Percentiles rank a stretch among this genome's conserved stretches.
Evolutionary conservation across 2,888 invertebrate species (phyloP).

Genomic region (Cerastoderma edule): DNA sequence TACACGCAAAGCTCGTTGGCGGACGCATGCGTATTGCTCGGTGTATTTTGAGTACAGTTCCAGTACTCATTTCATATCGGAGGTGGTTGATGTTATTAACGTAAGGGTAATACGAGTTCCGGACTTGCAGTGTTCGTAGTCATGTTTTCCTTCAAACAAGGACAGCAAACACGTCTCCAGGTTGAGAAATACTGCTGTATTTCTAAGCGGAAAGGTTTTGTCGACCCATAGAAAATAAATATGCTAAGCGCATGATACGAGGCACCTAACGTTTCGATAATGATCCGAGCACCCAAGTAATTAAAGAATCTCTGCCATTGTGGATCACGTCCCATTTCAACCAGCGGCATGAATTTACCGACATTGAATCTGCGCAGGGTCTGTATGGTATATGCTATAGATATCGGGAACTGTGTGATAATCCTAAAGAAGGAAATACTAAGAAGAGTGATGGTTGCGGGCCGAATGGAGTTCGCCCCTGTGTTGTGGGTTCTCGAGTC

Average conservation of each 20-base stretch:
- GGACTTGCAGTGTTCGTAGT: conserved; percentile 7
- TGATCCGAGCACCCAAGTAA: conserved; percentile 73
- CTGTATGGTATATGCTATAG: conserved; percentile 54
- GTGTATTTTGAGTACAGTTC: too few relatives aligned
- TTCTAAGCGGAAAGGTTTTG: conserved; percentile 69
- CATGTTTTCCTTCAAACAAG: not conserved
- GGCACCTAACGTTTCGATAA: conserved; percentile 78
- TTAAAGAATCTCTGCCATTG: conserved; percentile 76
- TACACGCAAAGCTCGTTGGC: too few relatives aligned
- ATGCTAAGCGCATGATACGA: conserved; percentile 81
- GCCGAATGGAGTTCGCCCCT: conserved; percentile 28
- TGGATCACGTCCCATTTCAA: conserved; percentile 68
- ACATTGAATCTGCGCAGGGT: conserved; percentile 32
- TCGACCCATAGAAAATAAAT: conserved; percentile 74
- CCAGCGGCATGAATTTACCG: conserved; percentile 58
- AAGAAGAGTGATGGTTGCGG: conserved; percentile 47
- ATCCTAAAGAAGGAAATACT: conserved; percentile 59
- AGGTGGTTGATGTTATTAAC: not conserved
- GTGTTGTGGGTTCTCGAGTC: conserved; percentile 35
- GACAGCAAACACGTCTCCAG: not conserved
- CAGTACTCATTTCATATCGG: conserved; percentile 5
- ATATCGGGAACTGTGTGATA: conserved; percentile 50
- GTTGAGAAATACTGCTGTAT: conserved; percentile 3
- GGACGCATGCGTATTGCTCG: too few relatives aligned
- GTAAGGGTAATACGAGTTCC: conserved; percentile 10